Evolutionary conservation across 2,888 invertebrate species (phyloP), one percentile per base, ranked within the genome.

Genomic region (Melanotus villosus): DNA sequence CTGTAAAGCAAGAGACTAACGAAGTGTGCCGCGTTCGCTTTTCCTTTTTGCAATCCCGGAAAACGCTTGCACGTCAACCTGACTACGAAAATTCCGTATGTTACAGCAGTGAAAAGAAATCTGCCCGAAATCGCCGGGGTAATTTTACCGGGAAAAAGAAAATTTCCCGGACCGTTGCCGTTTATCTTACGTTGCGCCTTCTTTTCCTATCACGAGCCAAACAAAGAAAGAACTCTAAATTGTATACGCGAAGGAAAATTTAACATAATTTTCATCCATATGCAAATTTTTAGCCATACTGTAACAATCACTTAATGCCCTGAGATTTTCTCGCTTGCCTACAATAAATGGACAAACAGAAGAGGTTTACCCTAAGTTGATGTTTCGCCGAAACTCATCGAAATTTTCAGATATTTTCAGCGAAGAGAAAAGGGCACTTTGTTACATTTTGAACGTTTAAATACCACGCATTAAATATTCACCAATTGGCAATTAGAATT

Each of bases 281-380:
- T 72, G 72, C 62, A 72, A 72, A 72, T 72, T 67, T 50, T n/a
- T 65, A 63, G 65, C 64, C 72, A 72, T 72, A 70, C 62, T 72
- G 72, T 68, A 65, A 72, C 72, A 72, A 65, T 72, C 72, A 67
- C 70, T 72, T 70, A 72, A 62, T 57, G 57, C 52, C 18, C 43
- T 32, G 43, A 41, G 65, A 63, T 59, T 65, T 69, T 63, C 65
- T 60, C 64, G 59, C 64, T 58, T 16, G 56, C 23, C 64, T 50
- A 14, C 14, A 57, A 36, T 26, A 23, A 41, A 41, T 21, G 52
- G 32, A 52, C 32, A 18, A 32, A 52, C 26, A 52, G 32, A 32
- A 26, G 16, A 5, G 23, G 14, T n/a, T 23, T 23, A 47, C 47
- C 4, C 10, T 47, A 43, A 26, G 47, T 26, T 12, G 19, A 19